These are phyloP conservation scores for Alectura lathami DNA, from an alignment of 2,113 vertebrate species.

Conservation along the genomic window DNA sequence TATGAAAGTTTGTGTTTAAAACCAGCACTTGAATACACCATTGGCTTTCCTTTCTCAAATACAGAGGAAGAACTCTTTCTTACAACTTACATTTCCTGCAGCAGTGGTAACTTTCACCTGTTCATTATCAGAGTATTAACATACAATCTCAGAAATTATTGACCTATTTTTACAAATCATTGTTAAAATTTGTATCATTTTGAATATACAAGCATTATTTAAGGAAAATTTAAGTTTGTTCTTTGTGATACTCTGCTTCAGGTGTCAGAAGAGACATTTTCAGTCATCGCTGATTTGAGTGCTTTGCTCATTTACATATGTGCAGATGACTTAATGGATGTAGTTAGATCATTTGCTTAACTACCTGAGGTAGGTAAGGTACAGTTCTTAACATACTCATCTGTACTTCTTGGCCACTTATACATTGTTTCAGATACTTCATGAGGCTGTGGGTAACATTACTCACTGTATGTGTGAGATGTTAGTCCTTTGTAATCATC, in stretches of 20 bases:
- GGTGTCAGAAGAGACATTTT: background rate
- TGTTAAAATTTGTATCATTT: accelerated
- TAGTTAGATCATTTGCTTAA: background rate
- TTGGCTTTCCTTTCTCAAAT: background rate
- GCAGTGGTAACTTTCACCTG: background rate
- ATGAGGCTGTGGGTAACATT: background rate
- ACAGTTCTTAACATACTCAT: background rate
- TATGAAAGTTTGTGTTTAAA: background rate
- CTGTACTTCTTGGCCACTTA: background rate
- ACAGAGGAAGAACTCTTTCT: background rate
- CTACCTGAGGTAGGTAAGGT: too few relatives aligned
- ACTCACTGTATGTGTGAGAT: background rate
- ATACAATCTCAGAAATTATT: background rate
- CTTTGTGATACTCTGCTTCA: background rate
- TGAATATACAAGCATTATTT: background rate
- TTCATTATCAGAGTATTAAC: background rate
- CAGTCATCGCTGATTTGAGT: background rate
- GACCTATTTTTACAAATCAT: background rate
- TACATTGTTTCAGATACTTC: background rate
- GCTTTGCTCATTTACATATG: background rate
- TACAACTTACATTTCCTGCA: background rate
- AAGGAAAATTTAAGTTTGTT: background rate
- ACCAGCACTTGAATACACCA: background rate
- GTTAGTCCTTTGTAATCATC: background rate
- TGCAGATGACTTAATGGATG: background rate